Conservation (phyloP, 2,113 vertebrate genomes). For the Dolichotis patagonum region DNA sequence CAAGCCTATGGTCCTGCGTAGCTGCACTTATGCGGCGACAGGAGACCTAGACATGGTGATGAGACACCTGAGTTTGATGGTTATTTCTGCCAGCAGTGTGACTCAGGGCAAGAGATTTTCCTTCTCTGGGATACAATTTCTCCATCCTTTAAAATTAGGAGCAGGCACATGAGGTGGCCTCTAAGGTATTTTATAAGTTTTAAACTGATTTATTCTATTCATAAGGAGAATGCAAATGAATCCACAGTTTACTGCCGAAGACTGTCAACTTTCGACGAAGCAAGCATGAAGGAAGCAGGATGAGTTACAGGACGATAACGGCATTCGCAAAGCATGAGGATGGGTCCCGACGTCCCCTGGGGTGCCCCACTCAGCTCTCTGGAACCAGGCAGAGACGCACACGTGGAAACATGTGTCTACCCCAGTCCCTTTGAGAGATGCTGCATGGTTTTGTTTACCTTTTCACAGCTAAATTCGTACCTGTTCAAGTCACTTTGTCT, state of each 20-base stretch:
- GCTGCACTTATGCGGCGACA: neutral
- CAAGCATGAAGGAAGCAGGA: neutral
- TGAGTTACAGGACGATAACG: neutral
- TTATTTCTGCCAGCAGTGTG: slow-evolving; percentile 37
- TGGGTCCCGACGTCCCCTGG: neutral
- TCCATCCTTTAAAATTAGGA: slow-evolving; percentile 54
- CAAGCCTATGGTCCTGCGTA: slow-evolving; percentile 46
- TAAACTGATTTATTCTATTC: slow-evolving; percentile 54
- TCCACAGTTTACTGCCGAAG: neutral
- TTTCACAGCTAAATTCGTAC: neutral
- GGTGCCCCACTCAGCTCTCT: neutral
- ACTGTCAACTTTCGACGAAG: slow-evolving; percentile 20
- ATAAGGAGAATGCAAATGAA: slow-evolving; percentile 55
- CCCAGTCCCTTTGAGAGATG: neutral
- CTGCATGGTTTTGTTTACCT: neutral
- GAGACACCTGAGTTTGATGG: neutral
- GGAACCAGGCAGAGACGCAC: neutral
- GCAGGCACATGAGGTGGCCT: neutral
- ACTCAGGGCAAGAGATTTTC: slow-evolving; percentile 5
- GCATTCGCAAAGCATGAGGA: neutral
- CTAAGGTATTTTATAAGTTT: slow-evolving; percentile 38
- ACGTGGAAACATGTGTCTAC: neutral
- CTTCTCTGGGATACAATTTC: slow-evolving; percentile 50
- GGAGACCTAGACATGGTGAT: neutral
- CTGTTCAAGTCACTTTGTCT: neutral